Evolutionary conservation across 2,888 invertebrate species (phyloP), one percentile per base, ranked within the genome.

Genomic region (Ophraella communa): DNA sequence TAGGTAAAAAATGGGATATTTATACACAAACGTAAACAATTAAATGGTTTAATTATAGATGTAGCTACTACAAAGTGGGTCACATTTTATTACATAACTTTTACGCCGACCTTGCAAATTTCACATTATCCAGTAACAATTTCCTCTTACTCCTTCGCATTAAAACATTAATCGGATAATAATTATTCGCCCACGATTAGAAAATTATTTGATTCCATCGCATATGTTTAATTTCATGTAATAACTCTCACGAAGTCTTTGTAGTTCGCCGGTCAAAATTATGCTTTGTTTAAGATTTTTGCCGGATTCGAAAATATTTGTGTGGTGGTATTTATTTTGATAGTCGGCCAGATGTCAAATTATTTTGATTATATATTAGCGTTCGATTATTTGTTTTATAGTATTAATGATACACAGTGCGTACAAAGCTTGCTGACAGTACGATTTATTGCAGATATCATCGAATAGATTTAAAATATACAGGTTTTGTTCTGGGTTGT

Each of bases 271-370:
- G 47, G n/a, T n/a, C 47, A 21, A 47, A 39, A 14, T 23, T 47
- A 47, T 47, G 20, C 23, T 47, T 47, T 47, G 47, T 47, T 47
- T 47, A 23, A 23, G 10, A 23, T 17, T 42, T 42, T 42, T 18
- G 14, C 18, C 17, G 8, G 42, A 5, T 1, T 47, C 11, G 21
- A 23, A 47, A 45, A 47, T 10, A 47, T 47, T 21, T 47, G 1
- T 14, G 14, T 14, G 30, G 17, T 17, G 5, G 7, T 39, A 17
- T 39, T 39, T 39, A 17, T 39, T 39, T 39, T 14, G 39, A 39
- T 39, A 39, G 39, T 39, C 14, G 47, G 47, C 47, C 47, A 47
- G 47, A 47, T 47, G 47, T 47, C 47, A 47, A 47, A 47, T 47
- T 20, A 47, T 23, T 47, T 47, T 47, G 21, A 47, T 23, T 47